These are phyloP conservation scores for Plecotus auritus DNA, from an alignment of 2,113 vertebrate species.

Conservation along the genomic window DNA sequence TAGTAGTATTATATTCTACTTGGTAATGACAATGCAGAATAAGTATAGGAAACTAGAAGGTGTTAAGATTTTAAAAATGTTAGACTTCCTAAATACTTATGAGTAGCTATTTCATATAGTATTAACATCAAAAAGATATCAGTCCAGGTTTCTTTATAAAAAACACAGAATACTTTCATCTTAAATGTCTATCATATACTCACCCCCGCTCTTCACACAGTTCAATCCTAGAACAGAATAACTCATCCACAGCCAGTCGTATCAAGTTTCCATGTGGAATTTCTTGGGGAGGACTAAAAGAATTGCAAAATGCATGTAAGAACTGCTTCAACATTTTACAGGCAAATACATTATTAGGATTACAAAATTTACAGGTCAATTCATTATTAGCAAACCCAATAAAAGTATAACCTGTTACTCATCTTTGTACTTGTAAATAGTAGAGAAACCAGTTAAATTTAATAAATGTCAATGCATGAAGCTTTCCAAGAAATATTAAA, in stretches of 20 bases:
- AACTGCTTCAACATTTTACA: background rate
- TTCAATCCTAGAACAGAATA: constrained; percentile 87
- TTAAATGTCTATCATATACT: constrained; percentile 58
- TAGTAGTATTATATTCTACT: constrained; percentile 2
- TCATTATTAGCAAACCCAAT: background rate
- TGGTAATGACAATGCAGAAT: constrained; percentile 14
- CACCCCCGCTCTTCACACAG: constrained; percentile 87
- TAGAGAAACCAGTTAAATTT: background rate
- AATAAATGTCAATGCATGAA: background rate
- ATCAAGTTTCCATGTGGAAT: constrained; percentile 88
- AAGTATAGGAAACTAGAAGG: background rate
- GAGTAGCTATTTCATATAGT: background rate
- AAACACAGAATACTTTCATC: background rate
- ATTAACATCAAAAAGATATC: constrained; percentile 12
- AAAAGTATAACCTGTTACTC: background rate
- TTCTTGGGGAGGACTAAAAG: constrained; percentile 86
- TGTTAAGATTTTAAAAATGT: background rate
- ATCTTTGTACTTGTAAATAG: background rate
- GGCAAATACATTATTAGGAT: background rate
- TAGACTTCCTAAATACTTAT: background rate
- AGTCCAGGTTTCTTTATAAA: constrained; percentile 12
- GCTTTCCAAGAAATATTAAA: background rate
- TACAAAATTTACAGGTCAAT: background rate
- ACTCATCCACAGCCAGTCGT: constrained; percentile 87
- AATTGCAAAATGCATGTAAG: constrained; percentile 38